Evolutionary conservation across 2,888 invertebrate genomes (phyloP).

Genomic region (Hydrotaea cyrtoneurina): DNA sequence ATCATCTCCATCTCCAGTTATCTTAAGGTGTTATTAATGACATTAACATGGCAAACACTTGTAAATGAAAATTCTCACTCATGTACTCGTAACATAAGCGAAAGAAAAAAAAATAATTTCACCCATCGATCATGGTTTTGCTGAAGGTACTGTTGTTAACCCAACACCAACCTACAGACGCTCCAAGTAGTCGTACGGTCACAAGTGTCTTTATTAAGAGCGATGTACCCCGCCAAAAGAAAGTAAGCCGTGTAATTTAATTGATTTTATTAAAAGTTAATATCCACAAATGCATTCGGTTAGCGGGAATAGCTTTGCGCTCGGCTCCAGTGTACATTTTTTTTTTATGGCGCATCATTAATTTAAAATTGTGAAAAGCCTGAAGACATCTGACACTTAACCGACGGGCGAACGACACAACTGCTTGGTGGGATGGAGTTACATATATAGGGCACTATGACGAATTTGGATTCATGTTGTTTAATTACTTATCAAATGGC

Average conservation of each 20-base stretch:
- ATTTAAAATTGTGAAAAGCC: slow-evolving; percentile 20
- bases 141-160: slow-evolving; percentile 16
- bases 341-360: slow-evolving; percentile 19
- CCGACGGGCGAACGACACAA: not conserved
- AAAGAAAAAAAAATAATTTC: slow-evolving; percentile 54
- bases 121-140: slow-evolving; percentile 58
- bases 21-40: slow-evolving; percentile 58
- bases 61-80: slow-evolving; percentile 10
- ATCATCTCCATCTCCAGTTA: slow-evolving; percentile 38
- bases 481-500: too few relatives aligned
- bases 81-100: not conserved
- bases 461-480: not conserved
- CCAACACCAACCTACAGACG: not conserved
- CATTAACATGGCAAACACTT: slow-evolving; percentile 59
- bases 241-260: slow-evolving; percentile 33
- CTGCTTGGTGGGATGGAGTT: not conserved
- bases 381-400: slow-evolving; percentile 12
- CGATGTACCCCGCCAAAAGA: slow-evolving; percentile 22
- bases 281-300: not conserved
- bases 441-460: not conserved
- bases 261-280: slow-evolving; percentile 42
- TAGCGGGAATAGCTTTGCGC: not conserved
- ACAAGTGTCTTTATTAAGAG: slow-evolving; percentile 28
- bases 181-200: not conserved
- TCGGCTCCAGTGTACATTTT: not conserved